Conservation (phyloP, 2,113 vertebrate genomes). For the Zosterops hypoxanthus region DNA sequence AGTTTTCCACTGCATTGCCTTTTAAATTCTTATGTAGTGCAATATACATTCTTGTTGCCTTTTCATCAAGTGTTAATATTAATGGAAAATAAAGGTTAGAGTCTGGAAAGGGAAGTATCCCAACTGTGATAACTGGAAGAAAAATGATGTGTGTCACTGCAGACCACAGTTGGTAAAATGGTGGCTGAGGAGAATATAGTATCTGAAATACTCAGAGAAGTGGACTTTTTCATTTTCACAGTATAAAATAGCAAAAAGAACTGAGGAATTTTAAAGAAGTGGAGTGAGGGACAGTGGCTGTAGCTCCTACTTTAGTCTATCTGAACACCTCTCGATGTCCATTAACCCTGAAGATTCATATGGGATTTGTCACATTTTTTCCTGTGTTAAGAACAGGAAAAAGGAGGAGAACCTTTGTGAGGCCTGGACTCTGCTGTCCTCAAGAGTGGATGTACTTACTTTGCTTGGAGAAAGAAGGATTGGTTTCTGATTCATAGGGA, state of each 20-base stretch:
- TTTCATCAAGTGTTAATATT: background rate
- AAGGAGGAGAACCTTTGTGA: background rate
- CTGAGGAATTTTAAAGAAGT: background rate
- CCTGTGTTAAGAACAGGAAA: background rate
- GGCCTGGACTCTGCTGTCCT: background rate
- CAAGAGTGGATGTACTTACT: fast-evolving
- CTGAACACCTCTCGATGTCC: fast-evolving
- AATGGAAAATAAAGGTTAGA: background rate
- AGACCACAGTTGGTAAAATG: background rate
- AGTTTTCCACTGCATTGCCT: slow-evolving; percentile 33
- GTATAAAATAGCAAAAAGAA: background rate
- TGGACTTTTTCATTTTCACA: background rate
- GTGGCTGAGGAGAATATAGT: background rate
- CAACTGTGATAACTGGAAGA: background rate
- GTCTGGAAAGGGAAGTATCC: background rate
- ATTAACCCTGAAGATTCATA: background rate
- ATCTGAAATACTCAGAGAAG: background rate
- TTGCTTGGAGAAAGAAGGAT: background rate
- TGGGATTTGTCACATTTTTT: background rate
- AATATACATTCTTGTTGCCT: background rate
- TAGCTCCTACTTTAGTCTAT: background rate
- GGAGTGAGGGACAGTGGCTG: background rate
- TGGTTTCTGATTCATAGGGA: background rate
- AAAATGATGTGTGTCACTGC: background rate
- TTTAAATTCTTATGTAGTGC: background rate